Conservation (phyloP, 2,888 invertebrate species). For the Apotomis betuletana region DNA sequence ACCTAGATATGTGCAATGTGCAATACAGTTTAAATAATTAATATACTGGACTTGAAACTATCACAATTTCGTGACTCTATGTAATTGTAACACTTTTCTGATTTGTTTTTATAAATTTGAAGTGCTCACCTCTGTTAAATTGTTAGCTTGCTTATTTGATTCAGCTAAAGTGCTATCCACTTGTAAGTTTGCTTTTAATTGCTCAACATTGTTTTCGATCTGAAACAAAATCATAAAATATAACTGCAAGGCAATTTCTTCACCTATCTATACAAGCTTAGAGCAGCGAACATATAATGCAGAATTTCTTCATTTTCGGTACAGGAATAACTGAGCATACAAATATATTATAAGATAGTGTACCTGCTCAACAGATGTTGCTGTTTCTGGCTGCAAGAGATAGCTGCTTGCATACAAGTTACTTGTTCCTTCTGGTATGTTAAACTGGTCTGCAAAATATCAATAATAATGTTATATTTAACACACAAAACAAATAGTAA, state of each 20-base stretch:
- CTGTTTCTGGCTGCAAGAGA: constrained; percentile 62
- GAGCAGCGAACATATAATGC: too few relatives aligned
- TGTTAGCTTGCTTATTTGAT: constrained; percentile 51
- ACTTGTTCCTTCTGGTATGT: constrained; percentile 57
- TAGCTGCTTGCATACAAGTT: constrained; percentile 63
- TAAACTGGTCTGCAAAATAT: constrained; percentile 61
- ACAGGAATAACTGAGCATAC: too few relatives aligned
- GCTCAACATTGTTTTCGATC: constrained; percentile 54
- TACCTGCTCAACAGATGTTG: constrained; percentile 57
- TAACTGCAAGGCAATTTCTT: neutral
- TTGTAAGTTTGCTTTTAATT: constrained; percentile 49
- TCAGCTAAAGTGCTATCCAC: constrained; percentile 47
- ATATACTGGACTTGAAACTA: too few relatives aligned
- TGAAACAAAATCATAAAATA: constrained; percentile 41
- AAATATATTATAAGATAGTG: too few relatives aligned
- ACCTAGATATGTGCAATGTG: too few relatives aligned
- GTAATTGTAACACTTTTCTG: too few relatives aligned
- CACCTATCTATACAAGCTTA: neutral
- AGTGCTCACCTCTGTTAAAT: constrained; percentile 64
- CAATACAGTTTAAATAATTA: too few relatives aligned
- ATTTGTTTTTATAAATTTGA: constrained; percentile 35
- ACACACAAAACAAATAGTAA: neutral
- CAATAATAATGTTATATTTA: neutral
- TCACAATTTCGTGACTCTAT: too few relatives aligned
- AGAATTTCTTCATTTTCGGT: too few relatives aligned